phyloP scores from a whole-genome alignment of 2,113 vertebrate species.

The Trichomycterus rosablanca region DNA sequence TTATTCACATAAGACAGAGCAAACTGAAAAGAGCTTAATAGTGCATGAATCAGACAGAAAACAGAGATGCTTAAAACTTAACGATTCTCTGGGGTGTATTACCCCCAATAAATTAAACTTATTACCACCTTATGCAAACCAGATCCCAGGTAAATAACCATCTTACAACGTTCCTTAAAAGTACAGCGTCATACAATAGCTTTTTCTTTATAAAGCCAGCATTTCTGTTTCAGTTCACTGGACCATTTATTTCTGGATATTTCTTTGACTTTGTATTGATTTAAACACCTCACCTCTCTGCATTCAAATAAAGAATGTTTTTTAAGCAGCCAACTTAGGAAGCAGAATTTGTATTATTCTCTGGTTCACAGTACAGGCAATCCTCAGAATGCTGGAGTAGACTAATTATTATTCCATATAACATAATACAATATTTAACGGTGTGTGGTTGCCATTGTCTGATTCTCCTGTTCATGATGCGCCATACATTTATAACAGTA shows the following conservation, averaged over 20 bases:
- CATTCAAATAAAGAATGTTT: background rate
- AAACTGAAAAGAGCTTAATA: background rate
- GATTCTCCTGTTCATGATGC: background rate
- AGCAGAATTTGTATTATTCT: background rate
- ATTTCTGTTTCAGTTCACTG: conserved; percentile 25
- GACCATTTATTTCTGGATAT: conserved; percentile 5
- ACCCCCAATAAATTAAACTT: background rate
- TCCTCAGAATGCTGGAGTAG: background rate
- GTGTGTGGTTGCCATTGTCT: background rate
- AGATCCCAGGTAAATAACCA: conserved; percentile 8
- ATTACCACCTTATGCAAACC: conserved; percentile 11
- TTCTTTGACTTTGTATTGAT: background rate
- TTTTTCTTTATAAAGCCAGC: background rate
- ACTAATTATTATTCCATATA: background rate
- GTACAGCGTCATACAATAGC: background rate
- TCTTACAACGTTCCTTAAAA: background rate
- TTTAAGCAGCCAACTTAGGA: background rate
- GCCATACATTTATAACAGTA: too few relatives aligned
- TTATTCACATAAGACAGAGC: background rate
- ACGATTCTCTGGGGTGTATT: conserved; percentile 18
- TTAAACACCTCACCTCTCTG: background rate
- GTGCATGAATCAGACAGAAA: background rate
- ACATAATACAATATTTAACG: background rate
- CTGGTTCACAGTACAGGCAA: background rate
- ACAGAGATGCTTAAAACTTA: conserved; percentile 14